phyloP scores from a whole-genome alignment of 2,113 vertebrate genomes.

The Apodemus speciosus region DNA sequence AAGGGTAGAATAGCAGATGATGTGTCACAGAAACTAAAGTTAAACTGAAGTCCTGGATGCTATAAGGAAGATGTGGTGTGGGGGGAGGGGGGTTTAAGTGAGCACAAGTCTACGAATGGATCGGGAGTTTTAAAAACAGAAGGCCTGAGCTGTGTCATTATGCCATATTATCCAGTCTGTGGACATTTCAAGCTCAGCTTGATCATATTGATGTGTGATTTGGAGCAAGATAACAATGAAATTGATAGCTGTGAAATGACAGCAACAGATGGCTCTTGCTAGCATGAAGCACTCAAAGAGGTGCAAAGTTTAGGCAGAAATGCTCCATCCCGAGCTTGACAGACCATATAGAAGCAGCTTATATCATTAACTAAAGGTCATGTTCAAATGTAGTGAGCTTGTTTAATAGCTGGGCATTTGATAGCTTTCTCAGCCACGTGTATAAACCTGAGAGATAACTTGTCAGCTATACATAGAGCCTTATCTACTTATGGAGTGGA shows the following conservation, averaged over 20 bases:
- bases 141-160: background rate
- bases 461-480: background rate
- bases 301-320: constrained; percentile 50
- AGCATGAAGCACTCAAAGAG: constrained; percentile 59
- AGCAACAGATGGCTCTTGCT: constrained; percentile 59
- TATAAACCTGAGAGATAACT: background rate
- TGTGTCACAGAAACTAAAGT: background rate
- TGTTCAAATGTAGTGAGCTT: constrained; percentile 22
- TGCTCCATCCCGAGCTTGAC: constrained; percentile 63
- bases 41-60: background rate
- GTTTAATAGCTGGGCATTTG: background rate
- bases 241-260: constrained; percentile 52
- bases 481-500: background rate
- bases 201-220: background rate
- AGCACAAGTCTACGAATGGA: background rate
- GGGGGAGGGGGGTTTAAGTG: background rate
- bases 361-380: constrained; percentile 65
- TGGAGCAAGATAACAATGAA: constrained; percentile 19
- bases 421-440: background rate
- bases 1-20: background rate
- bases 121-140: background rate
- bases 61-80: background rate
- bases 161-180: background rate
- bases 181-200: background rate
- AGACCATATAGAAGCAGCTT: constrained; percentile 48